phyloP scores from a whole-genome alignment of 1,140 invertebrate genomes.

The Diorhabda elongata region DNA sequence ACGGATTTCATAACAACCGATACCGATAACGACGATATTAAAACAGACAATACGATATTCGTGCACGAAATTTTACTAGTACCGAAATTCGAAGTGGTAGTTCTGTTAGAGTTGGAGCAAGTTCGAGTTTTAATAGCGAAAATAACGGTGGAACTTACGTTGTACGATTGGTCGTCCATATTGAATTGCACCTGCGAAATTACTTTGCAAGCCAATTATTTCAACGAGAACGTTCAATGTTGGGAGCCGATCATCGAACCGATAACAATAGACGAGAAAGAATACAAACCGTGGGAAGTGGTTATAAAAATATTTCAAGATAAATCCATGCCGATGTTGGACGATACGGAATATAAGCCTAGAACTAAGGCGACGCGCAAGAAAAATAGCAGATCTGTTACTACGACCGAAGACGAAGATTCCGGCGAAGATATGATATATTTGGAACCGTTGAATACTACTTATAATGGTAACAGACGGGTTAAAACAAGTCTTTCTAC shows the following conservation, averaged over 20 bases:
- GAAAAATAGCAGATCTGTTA: slow-evolving; percentile 30
- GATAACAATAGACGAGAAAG: slow-evolving; percentile 60
- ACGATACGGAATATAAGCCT: slow-evolving; percentile 29
- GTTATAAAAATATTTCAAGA: slow-evolving; percentile 63
- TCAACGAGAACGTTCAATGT: slow-evolving; percentile 64
- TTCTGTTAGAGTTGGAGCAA: slow-evolving; percentile 43
- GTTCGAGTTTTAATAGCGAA: slow-evolving; percentile 47
- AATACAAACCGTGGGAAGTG: slow-evolving; percentile 70
- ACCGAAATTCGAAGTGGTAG: slow-evolving; percentile 42
- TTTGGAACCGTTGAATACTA: slow-evolving; percentile 39
- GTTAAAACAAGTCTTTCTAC: slow-evolving; percentile 50
- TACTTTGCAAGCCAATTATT: slow-evolving; percentile 67
- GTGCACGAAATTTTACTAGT: slow-evolving; percentile 37
- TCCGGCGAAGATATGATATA: slow-evolving; percentile 46
- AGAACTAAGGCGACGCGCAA: slow-evolving; percentile 24
- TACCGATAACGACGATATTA: slow-evolving; percentile 12
- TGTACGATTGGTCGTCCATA: slow-evolving; percentile 66
- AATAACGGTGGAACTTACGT: slow-evolving; percentile 53
- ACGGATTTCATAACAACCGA: slow-evolving; percentile 21
- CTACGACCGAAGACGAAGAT: slow-evolving; percentile 43
- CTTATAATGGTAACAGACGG: slow-evolving; percentile 37
- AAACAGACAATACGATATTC: slow-evolving; percentile 15
- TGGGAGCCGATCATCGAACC: slow-evolving; percentile 82
- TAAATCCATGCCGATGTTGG: slow-evolving; percentile 40
- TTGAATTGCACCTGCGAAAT: slow-evolving; percentile 54